Evolutionary conservation across 2,797 vertebrate genomes (phyloP), one percentile per base, ranked within the genome.

Genomic region (Gymnoscopelus braueri): DNA sequence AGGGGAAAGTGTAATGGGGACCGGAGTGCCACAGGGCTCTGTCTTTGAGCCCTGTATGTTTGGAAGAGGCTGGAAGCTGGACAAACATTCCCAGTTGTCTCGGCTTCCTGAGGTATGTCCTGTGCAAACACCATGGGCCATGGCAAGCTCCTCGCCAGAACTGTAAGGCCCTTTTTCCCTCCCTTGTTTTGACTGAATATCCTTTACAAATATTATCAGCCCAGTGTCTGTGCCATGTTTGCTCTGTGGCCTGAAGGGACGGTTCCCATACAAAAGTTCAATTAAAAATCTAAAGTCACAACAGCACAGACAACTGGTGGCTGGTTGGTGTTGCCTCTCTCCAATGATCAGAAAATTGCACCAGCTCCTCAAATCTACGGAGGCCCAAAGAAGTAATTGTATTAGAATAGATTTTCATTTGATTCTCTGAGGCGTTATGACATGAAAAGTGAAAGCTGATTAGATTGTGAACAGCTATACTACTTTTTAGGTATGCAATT

Each of bases 61-160:
- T 87, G 72, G 81, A 84, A 81, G 86, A 91, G 87, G 69, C 61
- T 81, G 90, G 88, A 86, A 90, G 86, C 91, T 95, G 91, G 77
- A 93, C 94, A 94, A 94, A 95, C 89, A 92, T 84, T 89, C 69
- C 69, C 88, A 91, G 89, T 95, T 96, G 94, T 95, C 93, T 83
- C 90, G 94, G 93, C 93, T 95, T 95, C 94, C 88, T 93, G 86
- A 92, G 92, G 91, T 89, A 90, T 85, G 91, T 93, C 92, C 93
- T 95, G 88, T 93, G 93, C 93, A 96, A 96, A 95, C 91, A 94
- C 58, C 65, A 71, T 75, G 79, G 80, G 86, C 92, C 92, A 91
- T 85, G 77, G 79, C 88, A 85, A 93, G 87, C 92, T 94, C 87
- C 68, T 89, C 88, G 84, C 84, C 84, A 86, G 81, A 73, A 81